A percentile compares a stretch with the other conserved stretches of the same genome.
Conservation (phyloP, 2,113 vertebrate genomes). For the Potamarius usumacintae region DNA sequence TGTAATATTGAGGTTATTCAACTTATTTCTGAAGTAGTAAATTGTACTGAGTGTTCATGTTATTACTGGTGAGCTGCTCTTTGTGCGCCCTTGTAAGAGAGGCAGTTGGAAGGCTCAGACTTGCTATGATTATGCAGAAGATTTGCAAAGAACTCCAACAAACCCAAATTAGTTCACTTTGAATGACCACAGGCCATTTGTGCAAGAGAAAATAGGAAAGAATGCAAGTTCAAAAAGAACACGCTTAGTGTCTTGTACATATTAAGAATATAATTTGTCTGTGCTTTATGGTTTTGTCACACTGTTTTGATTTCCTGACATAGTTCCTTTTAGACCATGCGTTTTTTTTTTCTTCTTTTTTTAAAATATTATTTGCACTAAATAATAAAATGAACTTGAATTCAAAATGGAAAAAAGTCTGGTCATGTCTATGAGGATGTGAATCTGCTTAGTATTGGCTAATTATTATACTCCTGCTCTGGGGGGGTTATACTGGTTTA, state of each 20-base stretch:
- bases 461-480: too few species aligned
- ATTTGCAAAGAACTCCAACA: constrained; percentile 29
- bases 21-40: background rate
- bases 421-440: background rate
- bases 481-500: too few species aligned
- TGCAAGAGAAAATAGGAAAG: constrained; percentile 37
- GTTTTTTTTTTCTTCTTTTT: constrained; percentile 56
- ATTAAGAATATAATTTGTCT: constrained; percentile 55
- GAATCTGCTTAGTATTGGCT: background rate
- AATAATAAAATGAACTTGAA: constrained; percentile 73
- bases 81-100: constrained; percentile 19
- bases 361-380: constrained; percentile 72
- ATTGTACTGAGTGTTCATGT: background rate
- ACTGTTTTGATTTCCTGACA: constrained; percentile 32
- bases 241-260: constrained; percentile 56
- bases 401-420: constrained; percentile 40
- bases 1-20: background rate
- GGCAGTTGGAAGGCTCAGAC: background rate
- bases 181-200: constrained; percentile 9
- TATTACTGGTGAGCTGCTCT: background rate
- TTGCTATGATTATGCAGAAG: constrained; percentile 19
- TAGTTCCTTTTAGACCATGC: constrained; percentile 55
- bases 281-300: constrained; percentile 53
- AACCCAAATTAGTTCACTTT: constrained; percentile 10
- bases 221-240: constrained; percentile 63